phyloP scores from a whole-genome alignment of 2,113 vertebrate species.

The Bos javanicus region DNA sequence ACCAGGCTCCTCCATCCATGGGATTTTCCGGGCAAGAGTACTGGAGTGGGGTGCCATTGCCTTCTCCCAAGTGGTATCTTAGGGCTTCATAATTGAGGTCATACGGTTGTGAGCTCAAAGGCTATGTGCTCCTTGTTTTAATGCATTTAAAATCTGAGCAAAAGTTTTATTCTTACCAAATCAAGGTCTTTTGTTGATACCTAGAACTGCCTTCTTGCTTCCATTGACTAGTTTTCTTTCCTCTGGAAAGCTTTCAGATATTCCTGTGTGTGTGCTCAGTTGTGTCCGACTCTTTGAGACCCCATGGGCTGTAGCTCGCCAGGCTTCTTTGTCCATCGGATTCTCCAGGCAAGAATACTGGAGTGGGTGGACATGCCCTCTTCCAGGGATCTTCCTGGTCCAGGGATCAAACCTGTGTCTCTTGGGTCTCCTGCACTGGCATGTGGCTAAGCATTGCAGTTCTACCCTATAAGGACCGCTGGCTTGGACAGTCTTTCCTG shows the following conservation, averaged over 20 bases:
- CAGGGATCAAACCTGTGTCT: background rate
- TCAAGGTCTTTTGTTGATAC: background rate
- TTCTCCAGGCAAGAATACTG: background rate
- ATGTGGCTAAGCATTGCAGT: rapidly evolving
- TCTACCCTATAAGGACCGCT: background rate
- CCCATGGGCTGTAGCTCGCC: background rate
- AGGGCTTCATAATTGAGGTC: background rate
- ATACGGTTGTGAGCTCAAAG: background rate
- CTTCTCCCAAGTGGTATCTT: background rate
- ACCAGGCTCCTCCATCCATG: no score
- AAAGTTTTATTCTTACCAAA: background rate
- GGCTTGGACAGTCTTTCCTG: background rate
- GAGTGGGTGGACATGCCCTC: background rate
- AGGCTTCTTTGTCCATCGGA: background rate
- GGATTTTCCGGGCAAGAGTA: no score
- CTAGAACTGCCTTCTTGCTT: background rate
- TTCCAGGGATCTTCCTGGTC: background rate
- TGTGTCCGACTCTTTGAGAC: background rate
- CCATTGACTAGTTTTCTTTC: background rate
- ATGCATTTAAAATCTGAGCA: background rate
- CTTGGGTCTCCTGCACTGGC: background rate
- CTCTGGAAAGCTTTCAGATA: background rate
- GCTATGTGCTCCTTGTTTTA: background rate
- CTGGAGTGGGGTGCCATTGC: no score
- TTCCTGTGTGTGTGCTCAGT: background rate